These are phyloP conservation scores for Eupithecia vulgata DNA, from an alignment of 2,888 invertebrate genomes.

Conservation along the genomic window DNA sequence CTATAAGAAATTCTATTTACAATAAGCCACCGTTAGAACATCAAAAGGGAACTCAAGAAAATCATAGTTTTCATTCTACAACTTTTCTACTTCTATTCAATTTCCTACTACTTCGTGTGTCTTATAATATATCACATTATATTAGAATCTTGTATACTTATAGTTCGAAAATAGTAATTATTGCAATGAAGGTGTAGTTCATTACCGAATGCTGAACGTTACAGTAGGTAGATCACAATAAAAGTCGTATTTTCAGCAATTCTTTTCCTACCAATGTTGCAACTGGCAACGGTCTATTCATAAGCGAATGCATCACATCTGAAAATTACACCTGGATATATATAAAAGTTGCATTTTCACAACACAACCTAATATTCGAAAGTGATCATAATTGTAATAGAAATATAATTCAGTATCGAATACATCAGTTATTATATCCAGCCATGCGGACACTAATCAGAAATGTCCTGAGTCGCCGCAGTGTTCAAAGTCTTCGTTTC, in stretches of 20 bases:
- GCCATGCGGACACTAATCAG: conserved; percentile 60
- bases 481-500: conserved; percentile 75
- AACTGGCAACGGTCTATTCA: background rate
- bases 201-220: background rate
- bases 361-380: background rate
- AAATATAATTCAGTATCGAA: background rate
- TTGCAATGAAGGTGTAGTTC: background rate
- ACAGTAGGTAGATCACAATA: background rate
- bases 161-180: conserved; percentile 34
- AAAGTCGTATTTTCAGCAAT: conserved; percentile 3
- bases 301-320: background rate
- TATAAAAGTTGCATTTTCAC: background rate
- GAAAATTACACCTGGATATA: background rate
- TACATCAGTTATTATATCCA: background rate
- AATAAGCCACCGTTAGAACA: conserved; percentile 64
- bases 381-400: background rate
- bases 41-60: conserved; percentile 68
- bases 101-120: conserved; percentile 60
- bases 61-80: conserved; percentile 48
- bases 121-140: conserved; percentile 80
- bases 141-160: conserved; percentile 79
- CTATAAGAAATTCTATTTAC: conserved; percentile 69
- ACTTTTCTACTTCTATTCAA: conserved; percentile 52
- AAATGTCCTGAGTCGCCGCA: conserved; percentile 73
- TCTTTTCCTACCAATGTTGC: background rate